phyloP scores from a whole-genome alignment of 2,797 vertebrate genomes.

The Sebastes reedi region DNA sequence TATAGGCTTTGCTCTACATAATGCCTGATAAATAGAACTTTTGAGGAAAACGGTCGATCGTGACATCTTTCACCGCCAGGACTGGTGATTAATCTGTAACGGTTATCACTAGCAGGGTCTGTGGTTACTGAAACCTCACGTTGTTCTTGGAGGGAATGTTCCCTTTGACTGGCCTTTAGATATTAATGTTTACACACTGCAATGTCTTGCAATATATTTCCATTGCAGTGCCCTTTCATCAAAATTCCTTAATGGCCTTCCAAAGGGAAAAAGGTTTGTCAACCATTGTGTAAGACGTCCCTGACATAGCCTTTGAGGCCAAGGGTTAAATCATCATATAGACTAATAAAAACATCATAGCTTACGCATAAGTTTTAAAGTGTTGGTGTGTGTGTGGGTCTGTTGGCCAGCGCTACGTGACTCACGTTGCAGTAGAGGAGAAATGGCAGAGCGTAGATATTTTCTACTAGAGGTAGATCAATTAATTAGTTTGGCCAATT shows the following conservation, averaged over 20 bases:
- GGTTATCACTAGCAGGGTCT: conserved; percentile 3
- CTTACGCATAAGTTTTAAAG: no score
- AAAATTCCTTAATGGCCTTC: not conserved
- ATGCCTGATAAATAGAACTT: conserved; percentile 35
- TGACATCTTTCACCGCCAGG: conserved; percentile 49
- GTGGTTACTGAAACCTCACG: conserved; percentile 16
- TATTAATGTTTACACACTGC: conserved; percentile 26
- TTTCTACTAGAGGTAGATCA: no score
- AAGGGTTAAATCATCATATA: not conserved
- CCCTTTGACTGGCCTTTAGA: not conserved
- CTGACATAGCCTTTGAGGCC: not conserved
- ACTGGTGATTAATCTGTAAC: conserved; percentile 38
- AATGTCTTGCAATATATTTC: not conserved
- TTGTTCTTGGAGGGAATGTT: not conserved
- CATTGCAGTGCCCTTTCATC: not conserved
- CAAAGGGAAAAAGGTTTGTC: not conserved
- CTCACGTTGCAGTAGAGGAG: not conserved
- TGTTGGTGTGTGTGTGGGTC: no score
- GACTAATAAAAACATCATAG: not conserved
- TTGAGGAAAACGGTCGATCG: not conserved
- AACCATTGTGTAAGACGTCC: not conserved
- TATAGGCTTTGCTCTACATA: conserved; percentile 54
- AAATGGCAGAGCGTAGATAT: not conserved
- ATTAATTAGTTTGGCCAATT: no score
- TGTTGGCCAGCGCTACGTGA: no score